A percentile compares a stretch with the other conserved stretches of the same genome.
These are phyloP conservation scores for Clostera curtula DNA, from an alignment of 2,888 invertebrate species.

Conservation along the genomic window DNA sequence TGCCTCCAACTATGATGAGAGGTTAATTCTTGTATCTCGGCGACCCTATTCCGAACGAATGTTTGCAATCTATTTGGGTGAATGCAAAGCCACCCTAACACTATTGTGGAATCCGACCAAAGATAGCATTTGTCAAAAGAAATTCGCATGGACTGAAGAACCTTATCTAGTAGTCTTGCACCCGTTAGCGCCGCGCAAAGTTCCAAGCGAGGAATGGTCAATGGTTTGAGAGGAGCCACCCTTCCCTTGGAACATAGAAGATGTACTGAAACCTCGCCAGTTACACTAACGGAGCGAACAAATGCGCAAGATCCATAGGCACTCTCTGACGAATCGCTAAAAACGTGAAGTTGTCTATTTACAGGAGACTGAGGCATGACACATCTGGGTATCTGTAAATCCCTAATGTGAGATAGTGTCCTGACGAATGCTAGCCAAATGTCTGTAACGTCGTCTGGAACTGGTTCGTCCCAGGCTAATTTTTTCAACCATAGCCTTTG, in stretches of 20 bases:
- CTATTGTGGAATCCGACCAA: slow-evolving; percentile 5
- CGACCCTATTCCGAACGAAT: slow-evolving; percentile 3
- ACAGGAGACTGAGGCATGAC: slow-evolving; percentile 1
- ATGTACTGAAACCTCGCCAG: slow-evolving; percentile 1
- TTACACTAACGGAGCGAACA: neutral
- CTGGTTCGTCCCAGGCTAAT: slow-evolving; percentile 4
- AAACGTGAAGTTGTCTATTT: slow-evolving; percentile 1
- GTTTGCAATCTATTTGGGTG: neutral
- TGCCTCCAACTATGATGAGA: slow-evolving; percentile 2
- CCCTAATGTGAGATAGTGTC: slow-evolving; percentile 1
- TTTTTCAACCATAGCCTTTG: slow-evolving; percentile 2
- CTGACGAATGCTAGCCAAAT: slow-evolving; percentile 4
- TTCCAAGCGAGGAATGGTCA: slow-evolving; percentile 4
- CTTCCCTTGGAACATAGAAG: slow-evolving; percentile 4
- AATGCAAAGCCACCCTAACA: slow-evolving; percentile 4
- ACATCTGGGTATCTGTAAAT: slow-evolving; percentile 1
- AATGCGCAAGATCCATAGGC: slow-evolving; percentile 3
- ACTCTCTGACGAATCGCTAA: slow-evolving; percentile 4
- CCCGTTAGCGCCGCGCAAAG: slow-evolving; percentile 2
- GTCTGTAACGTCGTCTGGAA: neutral
- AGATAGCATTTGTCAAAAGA: neutral
- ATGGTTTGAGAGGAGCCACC: slow-evolving; percentile 5
- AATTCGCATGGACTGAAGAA: slow-evolving; percentile 2
- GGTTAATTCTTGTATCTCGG: slow-evolving; percentile 1
- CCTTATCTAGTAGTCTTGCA: slow-evolving; percentile 2